Evolutionary conservation across 2,888 invertebrate genomes (phyloP).

Genomic region (Hofmannophila pseudospretella): DNA sequence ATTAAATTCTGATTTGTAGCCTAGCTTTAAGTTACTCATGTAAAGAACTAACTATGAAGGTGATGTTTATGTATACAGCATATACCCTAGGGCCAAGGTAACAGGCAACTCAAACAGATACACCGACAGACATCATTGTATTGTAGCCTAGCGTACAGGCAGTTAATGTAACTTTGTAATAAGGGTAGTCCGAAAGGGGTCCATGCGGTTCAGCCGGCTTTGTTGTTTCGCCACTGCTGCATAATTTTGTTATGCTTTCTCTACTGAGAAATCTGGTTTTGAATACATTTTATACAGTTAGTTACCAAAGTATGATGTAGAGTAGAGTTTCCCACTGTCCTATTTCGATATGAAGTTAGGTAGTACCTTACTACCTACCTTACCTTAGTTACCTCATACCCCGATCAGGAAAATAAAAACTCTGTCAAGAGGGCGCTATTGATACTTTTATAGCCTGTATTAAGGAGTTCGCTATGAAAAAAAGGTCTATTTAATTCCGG

Average conservation of each 20-base stretch:
- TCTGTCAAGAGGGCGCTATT: no score
- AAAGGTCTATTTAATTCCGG: no score
- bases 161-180: slow-evolving; percentile 66
- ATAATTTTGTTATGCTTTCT: slow-evolving; percentile 62
- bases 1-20: no score
- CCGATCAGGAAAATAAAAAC: no score
- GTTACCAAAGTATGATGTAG: background rate
- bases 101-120: slow-evolving; percentile 44
- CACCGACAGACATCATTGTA: slow-evolving; percentile 25
- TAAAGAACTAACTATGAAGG: no score
- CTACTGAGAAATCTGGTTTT: slow-evolving; percentile 48
- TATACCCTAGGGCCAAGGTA: slow-evolving; percentile 18
- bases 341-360: no score
- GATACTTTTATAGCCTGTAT: no score
- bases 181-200: slow-evolving; percentile 42
- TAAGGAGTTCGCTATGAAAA: no score
- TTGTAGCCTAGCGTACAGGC: slow-evolving; percentile 23
- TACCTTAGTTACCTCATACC: no score
- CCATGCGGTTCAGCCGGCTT: slow-evolving; percentile 40
- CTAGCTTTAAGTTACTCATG: no score
- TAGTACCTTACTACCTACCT: no score
- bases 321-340: background rate
- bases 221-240: slow-evolving; percentile 36
- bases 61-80: no score
- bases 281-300: slow-evolving; percentile 32